These are phyloP conservation scores for Spodoptera picta DNA, from an alignment of 2,888 invertebrate species.

Conservation along the genomic window DNA sequence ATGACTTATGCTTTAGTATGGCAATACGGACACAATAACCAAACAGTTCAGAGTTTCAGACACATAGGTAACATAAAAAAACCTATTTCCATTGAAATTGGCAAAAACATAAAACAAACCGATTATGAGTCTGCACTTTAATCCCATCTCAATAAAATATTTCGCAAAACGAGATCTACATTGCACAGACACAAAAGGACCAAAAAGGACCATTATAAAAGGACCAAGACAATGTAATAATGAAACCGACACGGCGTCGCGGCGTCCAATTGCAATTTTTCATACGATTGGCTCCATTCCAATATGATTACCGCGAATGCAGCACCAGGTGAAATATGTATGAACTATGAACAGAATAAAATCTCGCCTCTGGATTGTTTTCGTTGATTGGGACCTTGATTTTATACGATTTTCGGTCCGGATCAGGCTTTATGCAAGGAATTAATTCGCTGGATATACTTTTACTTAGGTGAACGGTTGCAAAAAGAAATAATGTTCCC, in stretches of 20 bases:
- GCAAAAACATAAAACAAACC: no score
- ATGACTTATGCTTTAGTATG: no score
- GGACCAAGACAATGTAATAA: constrained; percentile 33
- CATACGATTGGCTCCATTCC: constrained; percentile 50
- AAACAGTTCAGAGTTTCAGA: no score
- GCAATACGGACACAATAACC: no score
- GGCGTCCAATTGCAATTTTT: constrained; percentile 43
- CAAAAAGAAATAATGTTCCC: no score
- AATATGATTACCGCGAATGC: constrained; percentile 50
- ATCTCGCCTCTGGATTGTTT: constrained; percentile 61
- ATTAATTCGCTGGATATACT: no score
- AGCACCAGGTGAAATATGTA: constrained; percentile 65
- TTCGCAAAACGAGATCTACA: not conserved
- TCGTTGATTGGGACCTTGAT: constrained; percentile 61
- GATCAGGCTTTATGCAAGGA: constrained; percentile 44
- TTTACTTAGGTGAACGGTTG: no score
- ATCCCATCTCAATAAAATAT: constrained; percentile 4
- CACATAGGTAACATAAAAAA: no score
- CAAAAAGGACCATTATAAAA: constrained; percentile 20
- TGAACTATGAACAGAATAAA: constrained; percentile 68
- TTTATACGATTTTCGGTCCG: constrained; percentile 45
- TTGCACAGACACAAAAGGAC: not conserved
- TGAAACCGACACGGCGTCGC: constrained; percentile 43
- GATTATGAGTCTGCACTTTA: no score
- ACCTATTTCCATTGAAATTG: no score